Evolutionary conservation across 2,113 vertebrate species (phyloP).

Genomic region (Struthidea cinerea): DNA sequence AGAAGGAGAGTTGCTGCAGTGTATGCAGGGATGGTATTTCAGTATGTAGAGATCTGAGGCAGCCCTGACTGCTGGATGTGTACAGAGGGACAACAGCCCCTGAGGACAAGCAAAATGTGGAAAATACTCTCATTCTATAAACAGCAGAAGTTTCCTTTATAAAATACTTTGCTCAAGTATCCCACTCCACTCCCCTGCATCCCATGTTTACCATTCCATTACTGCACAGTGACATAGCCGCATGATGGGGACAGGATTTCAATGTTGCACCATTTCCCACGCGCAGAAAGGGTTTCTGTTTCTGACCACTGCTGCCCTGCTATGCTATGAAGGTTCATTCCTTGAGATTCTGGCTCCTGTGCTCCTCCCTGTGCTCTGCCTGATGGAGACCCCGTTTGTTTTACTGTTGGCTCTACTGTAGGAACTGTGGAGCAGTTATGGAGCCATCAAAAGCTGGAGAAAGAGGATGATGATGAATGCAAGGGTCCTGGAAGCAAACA

Average conservation of each 20-base stretch:
- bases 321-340: too few relatives aligned
- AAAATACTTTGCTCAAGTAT: neutral
- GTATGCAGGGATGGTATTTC: neutral
- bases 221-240: neutral
- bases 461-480: rapidly evolving
- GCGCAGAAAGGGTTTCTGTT: rapidly evolving
- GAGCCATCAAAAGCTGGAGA: neutral
- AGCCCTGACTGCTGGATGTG: neutral
- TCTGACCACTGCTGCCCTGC: neutral
- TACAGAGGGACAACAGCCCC: neutral
- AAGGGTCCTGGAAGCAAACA: neutral
- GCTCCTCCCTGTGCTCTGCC: neutral
- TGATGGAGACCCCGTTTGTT: neutral
- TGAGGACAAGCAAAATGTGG: neutral
- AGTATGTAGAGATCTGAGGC: neutral
- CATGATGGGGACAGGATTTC: neutral
- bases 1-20: neutral
- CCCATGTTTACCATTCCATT: neutral
- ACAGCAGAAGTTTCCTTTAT: neutral
- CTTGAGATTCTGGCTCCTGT: neutral
- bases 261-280: neutral
- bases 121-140: neutral
- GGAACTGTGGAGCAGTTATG: neutral
- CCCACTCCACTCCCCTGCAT: neutral
- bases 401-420: neutral